Evolutionary conservation across 1,140 invertebrate genomes (phyloP).

Genomic region (Macrostomum lignano): DNA sequence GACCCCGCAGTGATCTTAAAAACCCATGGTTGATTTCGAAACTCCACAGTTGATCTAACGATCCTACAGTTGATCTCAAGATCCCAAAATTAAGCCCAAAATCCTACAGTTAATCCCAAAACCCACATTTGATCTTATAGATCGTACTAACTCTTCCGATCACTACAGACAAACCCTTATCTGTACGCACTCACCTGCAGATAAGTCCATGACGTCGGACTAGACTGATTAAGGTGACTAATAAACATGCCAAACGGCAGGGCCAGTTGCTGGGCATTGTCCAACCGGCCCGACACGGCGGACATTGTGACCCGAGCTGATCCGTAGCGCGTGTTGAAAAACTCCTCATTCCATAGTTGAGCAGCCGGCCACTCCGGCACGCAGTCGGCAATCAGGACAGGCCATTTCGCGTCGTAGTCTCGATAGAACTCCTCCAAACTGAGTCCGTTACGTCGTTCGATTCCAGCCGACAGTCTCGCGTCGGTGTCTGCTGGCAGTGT

Average conservation of each 20-base stretch:
- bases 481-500: too few relatives aligned
- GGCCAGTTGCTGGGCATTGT: slow-evolving; percentile 10
- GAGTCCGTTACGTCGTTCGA: slow-evolving; percentile 12
- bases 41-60: too few relatives aligned
- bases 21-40: too few relatives aligned
- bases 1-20: too few relatives aligned
- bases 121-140: too few relatives aligned
- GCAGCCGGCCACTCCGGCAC: slow-evolving; percentile 13
- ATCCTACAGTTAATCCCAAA: too few relatives aligned
- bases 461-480: too few relatives aligned
- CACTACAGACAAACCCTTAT: too few relatives aligned
- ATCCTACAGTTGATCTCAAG: too few relatives aligned
- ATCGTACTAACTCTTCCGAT: too few relatives aligned
- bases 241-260: slow-evolving; percentile 11
- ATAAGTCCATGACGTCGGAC: slow-evolving; percentile 14
- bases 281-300: slow-evolving; percentile 8
- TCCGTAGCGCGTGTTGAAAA: slow-evolving; percentile 11
- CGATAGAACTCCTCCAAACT: slow-evolving; percentile 13
- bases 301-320: slow-evolving; percentile 10
- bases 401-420: slow-evolving; percentile 18
- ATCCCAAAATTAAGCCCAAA: too few relatives aligned
- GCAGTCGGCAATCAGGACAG: slow-evolving; percentile 12
- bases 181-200: too few relatives aligned
- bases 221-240: slow-evolving; percentile 7
- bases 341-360: slow-evolving; percentile 15